phyloP scores from a whole-genome alignment of 1,140 invertebrate genomes.

The Drosophila nikananu region DNA sequence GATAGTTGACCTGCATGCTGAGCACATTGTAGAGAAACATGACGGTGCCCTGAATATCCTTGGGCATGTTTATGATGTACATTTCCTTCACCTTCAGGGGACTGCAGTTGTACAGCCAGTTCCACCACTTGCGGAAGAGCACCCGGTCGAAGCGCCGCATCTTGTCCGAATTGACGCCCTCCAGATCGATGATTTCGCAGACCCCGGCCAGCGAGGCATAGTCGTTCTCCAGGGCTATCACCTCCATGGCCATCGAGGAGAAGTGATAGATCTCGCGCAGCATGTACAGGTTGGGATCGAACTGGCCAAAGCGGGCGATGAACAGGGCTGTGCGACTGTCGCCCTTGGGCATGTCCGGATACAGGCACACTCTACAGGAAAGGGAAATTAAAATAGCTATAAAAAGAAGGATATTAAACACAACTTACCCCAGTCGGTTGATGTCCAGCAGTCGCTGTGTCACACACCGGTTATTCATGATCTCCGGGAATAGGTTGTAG shows the following conservation, averaged over 20 bases:
- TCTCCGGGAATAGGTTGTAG: slow-evolving; percentile 87
- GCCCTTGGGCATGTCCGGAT: slow-evolving; percentile 79
- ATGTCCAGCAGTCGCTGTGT: slow-evolving; percentile 85
- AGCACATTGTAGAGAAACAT: slow-evolving; percentile 71
- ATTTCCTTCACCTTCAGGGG: slow-evolving; percentile 86
- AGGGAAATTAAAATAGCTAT: neutral
- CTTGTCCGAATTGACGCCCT: slow-evolving; percentile 84
- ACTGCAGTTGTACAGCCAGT: slow-evolving; percentile 85
- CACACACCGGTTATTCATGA: slow-evolving; percentile 83
- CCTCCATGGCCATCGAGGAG: slow-evolving; percentile 85
- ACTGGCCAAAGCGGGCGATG: slow-evolving; percentile 85
- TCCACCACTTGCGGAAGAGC: slow-evolving; percentile 86
- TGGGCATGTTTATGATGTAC: slow-evolving; percentile 86
- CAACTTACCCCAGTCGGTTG: slow-evolving; percentile 86
- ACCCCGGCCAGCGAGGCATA: slow-evolving; percentile 81
- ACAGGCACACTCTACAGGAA: slow-evolving; percentile 59
- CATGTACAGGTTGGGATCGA: slow-evolving; percentile 85
- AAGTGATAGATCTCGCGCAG: slow-evolving; percentile 84
- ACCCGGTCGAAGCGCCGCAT: slow-evolving; percentile 85
- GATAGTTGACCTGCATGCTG: slow-evolving; percentile 71
- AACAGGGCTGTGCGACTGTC: slow-evolving; percentile 86
- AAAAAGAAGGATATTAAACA: no score
- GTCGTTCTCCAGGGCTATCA: slow-evolving; percentile 85
- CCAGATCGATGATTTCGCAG: slow-evolving; percentile 86
- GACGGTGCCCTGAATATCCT: slow-evolving; percentile 77